Conservation (phyloP, 2,888 invertebrate species). For the Parnassius apollo region DNA sequence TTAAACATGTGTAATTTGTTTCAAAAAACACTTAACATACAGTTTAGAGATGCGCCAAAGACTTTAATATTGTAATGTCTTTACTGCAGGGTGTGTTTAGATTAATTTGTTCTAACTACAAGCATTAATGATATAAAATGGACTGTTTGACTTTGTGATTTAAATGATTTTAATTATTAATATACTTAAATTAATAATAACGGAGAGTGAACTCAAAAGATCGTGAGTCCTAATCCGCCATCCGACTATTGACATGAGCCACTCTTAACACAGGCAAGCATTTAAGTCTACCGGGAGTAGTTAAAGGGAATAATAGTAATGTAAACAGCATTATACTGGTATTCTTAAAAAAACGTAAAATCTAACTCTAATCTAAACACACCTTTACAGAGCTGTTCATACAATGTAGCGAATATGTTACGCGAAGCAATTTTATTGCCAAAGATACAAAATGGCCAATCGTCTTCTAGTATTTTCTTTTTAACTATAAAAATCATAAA, state of each 20-base stretch:
- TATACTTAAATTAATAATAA: too few species aligned
- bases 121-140: too few species aligned
- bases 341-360: slow-evolving; percentile 1
- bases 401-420: slow-evolving; percentile 21
- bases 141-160: too few species aligned
- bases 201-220: too few species aligned
- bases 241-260: too few species aligned
- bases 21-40: slow-evolving; percentile 61
- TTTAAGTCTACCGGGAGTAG: too few species aligned
- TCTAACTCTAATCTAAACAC: slow-evolving; percentile 17
- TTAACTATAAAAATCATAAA: not conserved
- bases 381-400: slow-evolving; percentile 23
- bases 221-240: too few species aligned
- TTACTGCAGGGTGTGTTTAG: slow-evolving; percentile 39
- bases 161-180: too few species aligned
- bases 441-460: slow-evolving; percentile 22
- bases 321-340: not conserved
- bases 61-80: slow-evolving; percentile 57
- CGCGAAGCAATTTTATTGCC: slow-evolving; percentile 21
- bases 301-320: slow-evolving; percentile 4
- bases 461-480: slow-evolving; percentile 11
- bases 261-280: too few species aligned
- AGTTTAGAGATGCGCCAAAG: slow-evolving; percentile 79
- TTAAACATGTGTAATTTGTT: slow-evolving; percentile 49
- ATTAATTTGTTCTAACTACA: slow-evolving; percentile 30